Conservation (phyloP, 1,140 invertebrate genomes). For the Battus philenor region DNA sequence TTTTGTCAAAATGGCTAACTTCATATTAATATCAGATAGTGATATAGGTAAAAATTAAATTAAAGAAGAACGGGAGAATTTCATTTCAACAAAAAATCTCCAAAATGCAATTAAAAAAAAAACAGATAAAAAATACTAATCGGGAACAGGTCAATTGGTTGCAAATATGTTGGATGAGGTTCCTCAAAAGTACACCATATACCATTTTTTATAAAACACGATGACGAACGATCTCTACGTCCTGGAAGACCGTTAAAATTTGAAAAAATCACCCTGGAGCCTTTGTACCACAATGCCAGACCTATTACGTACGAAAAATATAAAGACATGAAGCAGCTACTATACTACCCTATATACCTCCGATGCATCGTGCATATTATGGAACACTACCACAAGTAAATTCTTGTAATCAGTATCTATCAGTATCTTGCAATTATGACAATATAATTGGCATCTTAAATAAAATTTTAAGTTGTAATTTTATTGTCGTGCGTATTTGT, state of each 20-base stretch:
- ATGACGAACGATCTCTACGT: slow-evolving; percentile 12
- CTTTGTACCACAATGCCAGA: slow-evolving; percentile 4
- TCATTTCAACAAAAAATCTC: slow-evolving; percentile 12
- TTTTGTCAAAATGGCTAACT: background rate
- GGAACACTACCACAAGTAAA: slow-evolving; percentile 18
- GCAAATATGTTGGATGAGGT: slow-evolving; percentile 13
- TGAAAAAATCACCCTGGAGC: too few species aligned
- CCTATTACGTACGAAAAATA: slow-evolving; percentile 21
- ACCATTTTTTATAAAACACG: too few species aligned
- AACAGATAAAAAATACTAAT: slow-evolving; percentile 18
- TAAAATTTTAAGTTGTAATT: slow-evolving; percentile 16
- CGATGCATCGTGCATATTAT: slow-evolving; percentile 19
- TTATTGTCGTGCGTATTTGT: slow-evolving; percentile 12
- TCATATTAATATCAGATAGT: too few species aligned
- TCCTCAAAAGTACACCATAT: slow-evolving; percentile 14
- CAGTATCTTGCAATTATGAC: too few species aligned
- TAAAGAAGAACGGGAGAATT: slow-evolving; percentile 9
- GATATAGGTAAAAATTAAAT: background rate
- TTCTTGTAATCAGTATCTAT: slow-evolving; percentile 23
- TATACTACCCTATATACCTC: slow-evolving; percentile 20
- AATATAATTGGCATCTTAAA: slow-evolving; percentile 19
- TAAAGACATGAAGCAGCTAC: slow-evolving; percentile 22
- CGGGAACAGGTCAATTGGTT: slow-evolving; percentile 18
- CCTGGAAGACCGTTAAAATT: background rate
- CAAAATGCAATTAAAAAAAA: slow-evolving; percentile 14